Base-by-base conservation (phyloP, 1,140 invertebrate genomes). In the Heliconius nattereri region DNA sequence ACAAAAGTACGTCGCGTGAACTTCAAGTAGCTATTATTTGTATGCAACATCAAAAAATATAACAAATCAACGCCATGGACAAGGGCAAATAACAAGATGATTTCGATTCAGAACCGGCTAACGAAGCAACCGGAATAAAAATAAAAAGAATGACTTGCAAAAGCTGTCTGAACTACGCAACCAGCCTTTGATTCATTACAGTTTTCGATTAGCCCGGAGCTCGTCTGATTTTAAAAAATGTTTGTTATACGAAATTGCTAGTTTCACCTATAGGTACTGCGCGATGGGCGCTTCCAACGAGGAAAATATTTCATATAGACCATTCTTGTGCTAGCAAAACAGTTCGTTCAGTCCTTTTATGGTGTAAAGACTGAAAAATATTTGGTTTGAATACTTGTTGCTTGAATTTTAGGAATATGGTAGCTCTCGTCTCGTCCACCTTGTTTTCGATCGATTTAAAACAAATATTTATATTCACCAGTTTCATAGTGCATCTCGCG, bases 181-280 rank as follows among this genome's bases (percentile, higher is more conserved):
- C 83, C 84, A 85, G 88, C 90, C 91, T 93, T 92, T 93, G 90
- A 93, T 93, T 93, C 90, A 93, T 92, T 91, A 92, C 89, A 87
- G 88, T 90, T 91, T 89, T 91, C 89, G 90, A 92, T 92, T 92
- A 92, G 90, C 87, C 85, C 45, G 81, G 80, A 82, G 77, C 82
- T 79, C 80, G 79, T 79, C 80, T 81, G 82, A 77, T 82, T 82
- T 80, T 78, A 81, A 87, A 87, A 87, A 83, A 83, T 85, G 80
- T 84, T 83, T 83, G 76, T 78, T 85, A 83, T 83, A 75, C 73
- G 82, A 52, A 81, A 79, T 80, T 82, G 71, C 70, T 66, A 78
- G 76, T 78, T 73, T 71, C 60, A 76, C 75, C 54, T 76, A 76
- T 40, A 35, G 32, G 6, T 16, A 70, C 75, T 26, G 23, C 9